phyloP scores from a whole-genome alignment of 37 sponge, comb jelly and placozoan species.

The Agelas oroides region DNA sequence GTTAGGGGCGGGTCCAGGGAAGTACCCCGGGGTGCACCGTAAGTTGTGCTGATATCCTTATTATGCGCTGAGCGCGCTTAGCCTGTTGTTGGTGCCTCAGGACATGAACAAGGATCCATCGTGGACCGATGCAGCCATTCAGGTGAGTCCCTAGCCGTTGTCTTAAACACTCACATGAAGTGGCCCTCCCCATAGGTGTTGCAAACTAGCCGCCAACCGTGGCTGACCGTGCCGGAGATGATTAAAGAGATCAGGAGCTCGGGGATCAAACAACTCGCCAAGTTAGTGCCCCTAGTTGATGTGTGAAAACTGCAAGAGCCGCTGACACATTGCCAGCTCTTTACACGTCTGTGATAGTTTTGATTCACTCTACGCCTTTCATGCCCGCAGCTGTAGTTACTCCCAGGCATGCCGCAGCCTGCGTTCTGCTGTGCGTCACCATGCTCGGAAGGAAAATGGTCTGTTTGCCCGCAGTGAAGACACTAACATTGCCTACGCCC shows the following conservation, averaged over 20 bases:
- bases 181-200: not conserved
- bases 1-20: too few species aligned
- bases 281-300: not conserved
- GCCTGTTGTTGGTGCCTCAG: too few species aligned
- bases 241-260: not conserved
- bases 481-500: not conserved
- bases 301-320: not conserved
- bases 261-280: not conserved
- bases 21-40: too few species aligned
- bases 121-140: too few species aligned
- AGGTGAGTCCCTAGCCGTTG: too few species aligned
- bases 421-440: not conserved
- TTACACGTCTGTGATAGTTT: not conserved
- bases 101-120: too few species aligned
- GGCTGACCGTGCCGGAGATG: not conserved
- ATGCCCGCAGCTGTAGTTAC: not conserved
- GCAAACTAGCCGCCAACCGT: not conserved
- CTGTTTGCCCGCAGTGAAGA: not conserved
- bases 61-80: too few species aligned
- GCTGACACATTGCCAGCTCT: not conserved
- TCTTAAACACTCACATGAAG: too few species aligned
- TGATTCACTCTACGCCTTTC: not conserved
- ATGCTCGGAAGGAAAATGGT: conserved; percentile 7
- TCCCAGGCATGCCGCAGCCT: conserved; percentile 1
- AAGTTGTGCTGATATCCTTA: too few species aligned